Percentiles rank a stretch among this genome's conserved stretches.
Evolutionary conservation across 2,113 vertebrate genomes (phyloP).

Genomic region (Xiphophorus maculatus): DNA sequence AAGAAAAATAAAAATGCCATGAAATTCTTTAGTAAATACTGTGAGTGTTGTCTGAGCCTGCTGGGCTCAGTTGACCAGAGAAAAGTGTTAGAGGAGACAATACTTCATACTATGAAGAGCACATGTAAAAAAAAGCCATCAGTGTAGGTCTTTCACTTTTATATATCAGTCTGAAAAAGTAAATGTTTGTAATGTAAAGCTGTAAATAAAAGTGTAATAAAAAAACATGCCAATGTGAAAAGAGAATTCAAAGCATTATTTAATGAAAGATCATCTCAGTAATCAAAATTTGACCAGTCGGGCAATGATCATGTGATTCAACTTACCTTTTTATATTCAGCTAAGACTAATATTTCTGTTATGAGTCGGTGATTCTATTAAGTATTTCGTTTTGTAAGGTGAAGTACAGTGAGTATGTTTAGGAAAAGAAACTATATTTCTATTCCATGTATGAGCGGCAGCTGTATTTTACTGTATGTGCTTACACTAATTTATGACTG

Average conservation of each 20-base stretch:
- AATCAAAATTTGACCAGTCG: constrained; percentile 34
- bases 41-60: constrained; percentile 46
- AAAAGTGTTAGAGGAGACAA: constrained; percentile 18
- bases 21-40: constrained; percentile 38
- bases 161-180: constrained; percentile 32
- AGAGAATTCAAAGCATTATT: constrained; percentile 44
- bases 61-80: constrained; percentile 37
- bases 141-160: constrained; percentile 44
- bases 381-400: constrained; percentile 56
- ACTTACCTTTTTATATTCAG: constrained; percentile 52
- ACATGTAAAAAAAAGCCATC: constrained; percentile 50
- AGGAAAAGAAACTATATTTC: constrained; percentile 43
- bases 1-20: constrained; percentile 25
- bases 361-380: constrained; percentile 25
- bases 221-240: constrained; percentile 26
- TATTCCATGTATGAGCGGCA: constrained; percentile 36
- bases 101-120: constrained; percentile 21
- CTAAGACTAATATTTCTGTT: constrained; percentile 36
- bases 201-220: constrained; percentile 56
- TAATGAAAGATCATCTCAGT: constrained; percentile 12
- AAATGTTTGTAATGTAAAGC: constrained; percentile 51
- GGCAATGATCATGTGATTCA: constrained; percentile 15
- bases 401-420: constrained; percentile 38
- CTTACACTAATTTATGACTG: constrained; percentile 40
- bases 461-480: constrained; percentile 47